These are phyloP conservation scores for Macaca nemestrina DNA, from an alignment of 2,113 vertebrate genomes.

Conservation along the genomic window DNA sequence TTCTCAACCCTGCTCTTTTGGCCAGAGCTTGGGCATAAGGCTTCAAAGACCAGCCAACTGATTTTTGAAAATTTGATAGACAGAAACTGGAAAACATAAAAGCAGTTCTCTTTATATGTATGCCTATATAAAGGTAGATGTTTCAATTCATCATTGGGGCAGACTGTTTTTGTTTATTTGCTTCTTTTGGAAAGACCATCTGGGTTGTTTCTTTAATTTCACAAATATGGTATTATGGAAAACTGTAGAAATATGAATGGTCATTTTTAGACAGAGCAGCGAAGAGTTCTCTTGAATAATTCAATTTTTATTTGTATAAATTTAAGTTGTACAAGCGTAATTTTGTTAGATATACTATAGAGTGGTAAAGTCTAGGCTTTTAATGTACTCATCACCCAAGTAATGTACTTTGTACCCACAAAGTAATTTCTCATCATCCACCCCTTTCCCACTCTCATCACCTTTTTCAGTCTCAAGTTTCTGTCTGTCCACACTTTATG, in stretches of 20 bases:
- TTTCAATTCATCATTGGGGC: not conserved
- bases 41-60: not conserved
- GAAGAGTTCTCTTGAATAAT: not conserved
- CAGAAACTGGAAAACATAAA: not conserved
- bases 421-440: no score
- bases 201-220: not conserved
- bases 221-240: not conserved
- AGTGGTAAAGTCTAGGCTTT: no score
- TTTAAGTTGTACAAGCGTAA: no score
- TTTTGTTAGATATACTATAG: no score
- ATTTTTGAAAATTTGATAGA: not conserved
- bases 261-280: not conserved
- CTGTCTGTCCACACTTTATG: no score
- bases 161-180: not conserved
- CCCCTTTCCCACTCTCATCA: no score
- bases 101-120: not conserved
- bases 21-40: not conserved
- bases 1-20: not conserved
- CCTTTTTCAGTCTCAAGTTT: no score
- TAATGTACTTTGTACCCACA: no score
- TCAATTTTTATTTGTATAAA: not conserved
- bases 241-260: not conserved
- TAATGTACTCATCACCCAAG: no score
- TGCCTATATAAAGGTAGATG: not conserved
- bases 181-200: not conserved